Conservation (phyloP, 2,888 invertebrate species). For the Pediacus dermestoides region DNA sequence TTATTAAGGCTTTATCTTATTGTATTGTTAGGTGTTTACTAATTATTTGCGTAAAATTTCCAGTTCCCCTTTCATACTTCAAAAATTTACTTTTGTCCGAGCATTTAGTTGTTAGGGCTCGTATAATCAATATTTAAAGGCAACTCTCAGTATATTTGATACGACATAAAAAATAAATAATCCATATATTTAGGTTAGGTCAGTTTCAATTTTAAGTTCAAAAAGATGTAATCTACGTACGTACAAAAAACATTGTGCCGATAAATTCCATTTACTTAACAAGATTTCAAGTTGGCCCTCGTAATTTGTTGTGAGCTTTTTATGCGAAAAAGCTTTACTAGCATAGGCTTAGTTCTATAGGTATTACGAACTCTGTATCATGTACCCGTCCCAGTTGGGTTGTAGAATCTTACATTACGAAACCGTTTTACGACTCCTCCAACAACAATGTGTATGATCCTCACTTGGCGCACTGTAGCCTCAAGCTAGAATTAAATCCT, state of each 20-base stretch:
- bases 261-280: constrained; percentile 7
- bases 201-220: too few species aligned
- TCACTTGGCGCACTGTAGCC: constrained; percentile 17
- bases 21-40: too few species aligned
- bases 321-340: constrained; percentile 20
- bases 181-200: too few species aligned
- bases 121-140: too few species aligned
- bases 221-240: too few species aligned
- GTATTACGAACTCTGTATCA: constrained; percentile 39
- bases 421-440: constrained; percentile 26
- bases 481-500: constrained; percentile 23
- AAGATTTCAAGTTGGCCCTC: constrained; percentile 7
- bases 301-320: constrained; percentile 29
- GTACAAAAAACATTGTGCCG: constrained; percentile 3
- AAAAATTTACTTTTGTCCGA: too few species aligned
- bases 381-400: constrained; percentile 36
- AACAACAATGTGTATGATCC: constrained; percentile 21
- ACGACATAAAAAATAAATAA: too few species aligned
- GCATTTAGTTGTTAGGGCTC: too few species aligned
- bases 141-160: too few species aligned
- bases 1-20: too few species aligned
- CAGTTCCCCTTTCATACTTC: too few species aligned
- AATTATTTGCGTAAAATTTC: too few species aligned
- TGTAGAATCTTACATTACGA: constrained; percentile 29
- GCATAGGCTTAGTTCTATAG: constrained; percentile 30